A percentile compares a stretch with the other conserved stretches of the same genome.
Evolutionary conservation across 2,797 vertebrate genomes (phyloP).

Genomic region (Balearica regulorum): DNA sequence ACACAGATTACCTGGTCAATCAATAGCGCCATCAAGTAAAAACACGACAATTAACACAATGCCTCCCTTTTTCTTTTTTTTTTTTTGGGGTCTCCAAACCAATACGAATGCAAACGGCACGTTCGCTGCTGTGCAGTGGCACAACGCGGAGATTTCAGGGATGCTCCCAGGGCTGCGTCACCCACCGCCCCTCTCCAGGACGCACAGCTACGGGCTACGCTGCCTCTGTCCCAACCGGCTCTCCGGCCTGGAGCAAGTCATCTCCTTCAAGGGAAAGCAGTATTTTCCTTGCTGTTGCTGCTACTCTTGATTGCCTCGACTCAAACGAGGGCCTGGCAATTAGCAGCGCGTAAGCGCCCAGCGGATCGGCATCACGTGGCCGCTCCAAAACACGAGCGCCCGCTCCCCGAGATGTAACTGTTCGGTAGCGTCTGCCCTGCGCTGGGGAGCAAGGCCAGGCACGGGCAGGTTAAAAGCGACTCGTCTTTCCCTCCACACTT

Average conservation of each 20-base stretch:
- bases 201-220: too few relatives aligned
- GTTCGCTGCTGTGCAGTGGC: not conserved
- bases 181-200: not conserved
- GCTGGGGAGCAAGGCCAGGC: not conserved
- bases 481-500: not conserved
- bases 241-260: not conserved
- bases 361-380: not conserved
- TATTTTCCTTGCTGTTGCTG: too few relatives aligned
- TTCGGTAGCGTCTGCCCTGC: accelerated
- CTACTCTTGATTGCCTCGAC: not conserved
- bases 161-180: not conserved
- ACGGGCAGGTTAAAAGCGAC: not conserved
- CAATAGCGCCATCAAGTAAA: not conserved
- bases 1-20: not conserved
- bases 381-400: not conserved
- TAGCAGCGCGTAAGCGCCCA: not conserved
- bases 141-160: not conserved
- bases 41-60: not conserved
- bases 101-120: not conserved
- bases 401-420: accelerated
- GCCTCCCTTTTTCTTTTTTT: not conserved
- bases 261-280: not conserved
- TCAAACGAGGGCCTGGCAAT: not conserved
- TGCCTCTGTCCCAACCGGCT: not conserved
- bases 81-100: not conserved